Conservation (phyloP, 1,140 invertebrate genomes). For the Pseudomyrmex concolor region DNA sequence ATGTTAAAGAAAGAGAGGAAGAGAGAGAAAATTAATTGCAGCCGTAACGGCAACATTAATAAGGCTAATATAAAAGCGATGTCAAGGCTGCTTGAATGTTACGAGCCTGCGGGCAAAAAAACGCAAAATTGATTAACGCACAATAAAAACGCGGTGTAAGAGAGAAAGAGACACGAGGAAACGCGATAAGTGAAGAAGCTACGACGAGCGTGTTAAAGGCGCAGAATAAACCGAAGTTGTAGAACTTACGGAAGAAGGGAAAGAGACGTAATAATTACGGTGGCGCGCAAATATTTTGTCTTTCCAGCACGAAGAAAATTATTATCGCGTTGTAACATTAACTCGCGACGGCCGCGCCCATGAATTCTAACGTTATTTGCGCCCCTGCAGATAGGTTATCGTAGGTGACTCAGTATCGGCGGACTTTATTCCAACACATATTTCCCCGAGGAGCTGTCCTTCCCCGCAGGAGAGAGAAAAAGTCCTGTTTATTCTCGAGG, state of each 20-base stretch:
- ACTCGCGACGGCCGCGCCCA: conserved; percentile 7
- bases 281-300: conserved; percentile 56
- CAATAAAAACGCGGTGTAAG: conserved; percentile 20
- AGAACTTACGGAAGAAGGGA: background rate
- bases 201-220: background rate
- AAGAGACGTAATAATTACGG: conserved; percentile 23
- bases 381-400: conserved; percentile 62
- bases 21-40: conserved; percentile 38
- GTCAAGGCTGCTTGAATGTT: conserved; percentile 29
- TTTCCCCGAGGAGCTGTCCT: conserved; percentile 65
- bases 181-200: background rate
- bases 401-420: conserved; percentile 44
- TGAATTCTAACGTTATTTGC: conserved; percentile 61
- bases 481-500: conserved; percentile 25
- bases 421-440: conserved; percentile 64
- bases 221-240: conserved; percentile 38
- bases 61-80: conserved; percentile 25
- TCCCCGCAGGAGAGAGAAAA: background rate
- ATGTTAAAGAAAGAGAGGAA: background rate
- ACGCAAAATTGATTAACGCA: conserved; percentile 56
- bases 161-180: background rate
- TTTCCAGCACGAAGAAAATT: conserved; percentile 56
- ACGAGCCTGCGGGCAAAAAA: conserved; percentile 11
- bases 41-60: conserved; percentile 27
- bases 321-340: conserved; percentile 16